phyloP scores from a whole-genome alignment of 2,888 invertebrate species.

The Pogonocherus hispidulus region DNA sequence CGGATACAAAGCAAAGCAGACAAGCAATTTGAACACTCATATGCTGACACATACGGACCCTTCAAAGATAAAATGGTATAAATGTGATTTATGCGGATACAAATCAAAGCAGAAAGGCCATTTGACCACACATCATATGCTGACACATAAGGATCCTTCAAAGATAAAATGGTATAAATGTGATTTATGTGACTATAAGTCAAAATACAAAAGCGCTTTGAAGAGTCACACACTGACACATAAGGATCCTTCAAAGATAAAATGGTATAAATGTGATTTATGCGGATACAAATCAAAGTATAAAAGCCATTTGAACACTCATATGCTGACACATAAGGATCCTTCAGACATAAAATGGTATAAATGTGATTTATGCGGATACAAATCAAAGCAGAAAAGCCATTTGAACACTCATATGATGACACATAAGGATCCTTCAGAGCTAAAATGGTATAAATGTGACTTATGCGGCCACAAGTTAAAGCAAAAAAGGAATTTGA shows the following conservation, averaged over 20 bases:
- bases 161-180: background rate
- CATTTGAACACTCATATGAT: background rate
- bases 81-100: too few species aligned
- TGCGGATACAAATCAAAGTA: background rate
- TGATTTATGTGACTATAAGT: conserved; percentile 3
- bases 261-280: background rate
- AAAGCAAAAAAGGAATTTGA: too few species aligned
- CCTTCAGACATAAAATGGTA: background rate
- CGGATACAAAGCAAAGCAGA: too few species aligned
- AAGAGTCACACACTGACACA: conserved; percentile 3
- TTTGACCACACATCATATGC: too few species aligned
- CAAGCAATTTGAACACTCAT: too few species aligned
- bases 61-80: too few species aligned
- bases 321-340: background rate
- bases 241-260: background rate
- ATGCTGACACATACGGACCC: too few species aligned
- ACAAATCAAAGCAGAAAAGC: too few species aligned
- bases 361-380: background rate
- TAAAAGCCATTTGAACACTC: background rate
- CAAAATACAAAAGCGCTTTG: background rate
- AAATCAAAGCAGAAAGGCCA: too few species aligned
- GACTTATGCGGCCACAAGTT: too few species aligned
- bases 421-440: background rate
- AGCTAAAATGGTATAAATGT: background rate
- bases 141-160: background rate